Base-by-base conservation (phyloP, 2,797 vertebrate species). In the Acrossocheilus fasciatus region DNA sequence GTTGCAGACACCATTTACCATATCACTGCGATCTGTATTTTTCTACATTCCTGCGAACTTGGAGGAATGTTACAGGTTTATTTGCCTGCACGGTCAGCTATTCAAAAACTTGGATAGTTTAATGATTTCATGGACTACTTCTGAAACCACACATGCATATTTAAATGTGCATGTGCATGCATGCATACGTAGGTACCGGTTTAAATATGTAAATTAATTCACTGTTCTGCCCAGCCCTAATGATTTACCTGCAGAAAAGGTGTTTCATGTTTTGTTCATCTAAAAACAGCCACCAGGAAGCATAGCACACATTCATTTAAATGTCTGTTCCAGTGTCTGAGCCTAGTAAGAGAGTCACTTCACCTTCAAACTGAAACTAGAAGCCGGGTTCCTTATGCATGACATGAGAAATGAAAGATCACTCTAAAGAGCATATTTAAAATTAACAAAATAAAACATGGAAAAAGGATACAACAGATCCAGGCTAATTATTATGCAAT, bases 301-400 rank as follows among this genome's bases (percentile, higher is more conserved):
- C 50, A 57, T 4, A 30, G 20, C 39, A 54, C 34, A 77, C 81
- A 83, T 83, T 73, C 59, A 57, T 62, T 84, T 68, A 87, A 64
- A 82, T 84, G 26, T 39, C 62, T 66, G 11, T 77, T 57, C 36
- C 36, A 80, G 26, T 45, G 54, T 86, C 47, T 26, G 12, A 70
- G 47, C 69, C 82, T 87, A 87, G 54, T 41, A 50, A 81, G 18
- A 30, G n/a, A 86, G 84, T 77, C 85, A 85, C 79, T 88, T 88
- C 52, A 83, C 47, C n/a, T 52, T 59, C 66, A 90, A 89, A 89
- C 64, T 85, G 87, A 89, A 90, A 88, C 76, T 20, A 89, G 70
- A 84, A 87, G 72, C 64, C 30, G 47, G 78, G 50, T 64, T 78
- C 41, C n/a, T 26, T 47, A 66, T 47, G 10, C 5, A 50, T 39